phyloP scores from a whole-genome alignment of 2,888 invertebrate genomes.

The Drosophila mettleri region DNA sequence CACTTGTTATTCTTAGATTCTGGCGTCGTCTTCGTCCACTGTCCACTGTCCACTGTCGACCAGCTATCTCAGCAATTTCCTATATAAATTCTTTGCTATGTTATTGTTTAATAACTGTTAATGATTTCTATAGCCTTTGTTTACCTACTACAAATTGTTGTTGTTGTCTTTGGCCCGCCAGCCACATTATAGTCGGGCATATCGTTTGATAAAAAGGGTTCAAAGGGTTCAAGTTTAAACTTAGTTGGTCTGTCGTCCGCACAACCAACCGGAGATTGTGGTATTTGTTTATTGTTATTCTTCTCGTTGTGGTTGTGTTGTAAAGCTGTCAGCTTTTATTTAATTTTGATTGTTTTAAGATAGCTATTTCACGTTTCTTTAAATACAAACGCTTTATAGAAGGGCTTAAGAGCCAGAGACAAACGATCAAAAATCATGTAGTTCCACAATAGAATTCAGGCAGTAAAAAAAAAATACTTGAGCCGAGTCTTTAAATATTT shows the following conservation, averaged over 20 bases:
- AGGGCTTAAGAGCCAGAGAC: slow-evolving; percentile 63
- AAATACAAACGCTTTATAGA: slow-evolving; percentile 40
- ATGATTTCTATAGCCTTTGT: slow-evolving; percentile 68
- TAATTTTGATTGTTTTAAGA: slow-evolving; percentile 60
- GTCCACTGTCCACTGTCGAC: slow-evolving; percentile 7
- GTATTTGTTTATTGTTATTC: slow-evolving; percentile 51
- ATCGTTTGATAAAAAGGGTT: slow-evolving; percentile 33
- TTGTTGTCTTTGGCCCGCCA: slow-evolving; percentile 31
- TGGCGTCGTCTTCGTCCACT: slow-evolving; percentile 43
- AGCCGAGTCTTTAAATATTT: slow-evolving; percentile 17
- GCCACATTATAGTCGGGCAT: slow-evolving; percentile 31
- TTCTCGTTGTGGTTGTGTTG: slow-evolving; percentile 17
- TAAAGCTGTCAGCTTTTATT: slow-evolving; percentile 44
- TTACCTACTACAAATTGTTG: slow-evolving; percentile 43
- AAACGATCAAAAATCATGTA: slow-evolving; percentile 34
- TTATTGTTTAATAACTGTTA: slow-evolving; percentile 77
- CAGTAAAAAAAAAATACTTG: slow-evolving; percentile 12
- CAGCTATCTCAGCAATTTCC: slow-evolving; percentile 55
- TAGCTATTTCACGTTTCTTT: slow-evolving; percentile 35
- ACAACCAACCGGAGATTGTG: slow-evolving; percentile 49
- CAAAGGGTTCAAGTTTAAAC: slow-evolving; percentile 40
- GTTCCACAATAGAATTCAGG: slow-evolving; percentile 2
- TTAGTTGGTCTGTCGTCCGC: slow-evolving; percentile 13
- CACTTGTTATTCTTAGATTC: slow-evolving; percentile 62
- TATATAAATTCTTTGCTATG: slow-evolving; percentile 43